A percentile compares a stretch with the other conserved stretches of the same genome.
These are phyloP conservation scores for Gorsachius magnificus DNA, from an alignment of 2,797 vertebrate genomes.

Conservation along the genomic window DNA sequence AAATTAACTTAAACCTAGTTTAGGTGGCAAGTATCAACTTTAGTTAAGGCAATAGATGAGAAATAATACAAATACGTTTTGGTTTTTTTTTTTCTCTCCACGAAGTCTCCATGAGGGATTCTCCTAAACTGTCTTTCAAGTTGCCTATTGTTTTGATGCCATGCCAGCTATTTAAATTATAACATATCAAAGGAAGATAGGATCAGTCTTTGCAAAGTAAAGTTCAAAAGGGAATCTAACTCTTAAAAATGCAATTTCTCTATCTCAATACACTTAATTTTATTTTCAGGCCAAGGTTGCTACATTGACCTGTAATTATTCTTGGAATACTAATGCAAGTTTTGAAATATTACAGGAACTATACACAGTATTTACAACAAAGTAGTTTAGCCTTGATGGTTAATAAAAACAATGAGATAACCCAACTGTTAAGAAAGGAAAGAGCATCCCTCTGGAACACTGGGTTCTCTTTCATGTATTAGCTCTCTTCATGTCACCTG, in stretches of 20 bases:
- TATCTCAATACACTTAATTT: not conserved
- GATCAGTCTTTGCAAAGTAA: not conserved
- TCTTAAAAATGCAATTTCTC: not conserved
- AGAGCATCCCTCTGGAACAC: not conserved
- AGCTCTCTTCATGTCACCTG: not conserved
- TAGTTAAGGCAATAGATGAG: not conserved
- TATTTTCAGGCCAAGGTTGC: not conserved
- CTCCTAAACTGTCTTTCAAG: not conserved
- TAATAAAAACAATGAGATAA: not conserved
- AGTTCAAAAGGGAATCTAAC: not conserved
- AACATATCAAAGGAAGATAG: not conserved
- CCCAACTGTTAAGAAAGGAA: not conserved
- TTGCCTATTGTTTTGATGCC: not conserved
- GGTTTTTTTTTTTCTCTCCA: not conserved
- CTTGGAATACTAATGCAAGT: not conserved
- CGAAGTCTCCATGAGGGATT: not conserved
- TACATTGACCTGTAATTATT: not conserved
- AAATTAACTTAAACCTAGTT: not conserved
- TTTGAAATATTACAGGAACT: not conserved
- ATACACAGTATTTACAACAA: not conserved
- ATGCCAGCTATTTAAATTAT: not conserved
- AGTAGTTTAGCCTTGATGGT: not conserved
- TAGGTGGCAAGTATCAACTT: not conserved
- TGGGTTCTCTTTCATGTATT: not conserved
- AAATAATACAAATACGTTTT: not conserved